phyloP scores from a whole-genome alignment of 1,140 invertebrate genomes.

The Heliconius nattereri region DNA sequence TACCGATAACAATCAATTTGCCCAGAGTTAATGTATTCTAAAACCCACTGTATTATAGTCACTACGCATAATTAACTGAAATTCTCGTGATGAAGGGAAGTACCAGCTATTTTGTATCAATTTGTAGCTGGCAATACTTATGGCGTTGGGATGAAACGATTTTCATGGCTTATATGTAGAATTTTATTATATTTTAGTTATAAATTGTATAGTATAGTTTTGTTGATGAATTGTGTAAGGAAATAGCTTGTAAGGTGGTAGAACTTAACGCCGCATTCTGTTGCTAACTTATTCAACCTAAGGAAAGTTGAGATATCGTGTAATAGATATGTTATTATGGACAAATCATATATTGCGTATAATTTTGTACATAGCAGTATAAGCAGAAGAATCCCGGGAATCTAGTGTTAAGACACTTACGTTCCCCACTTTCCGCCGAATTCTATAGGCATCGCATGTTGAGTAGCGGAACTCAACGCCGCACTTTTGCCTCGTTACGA shows the following conservation, averaged over 20 bases:
- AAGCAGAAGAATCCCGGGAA: no score
- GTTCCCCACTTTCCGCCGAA: no score
- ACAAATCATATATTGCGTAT: no score
- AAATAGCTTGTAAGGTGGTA: background rate
- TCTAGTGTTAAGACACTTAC: no score
- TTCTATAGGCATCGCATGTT: no score
- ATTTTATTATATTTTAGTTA: background rate
- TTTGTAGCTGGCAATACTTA: background rate
- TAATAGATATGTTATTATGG: no score
- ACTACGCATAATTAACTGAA: conserved; percentile 54
- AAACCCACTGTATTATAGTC: conserved; percentile 48
- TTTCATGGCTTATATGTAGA: background rate
- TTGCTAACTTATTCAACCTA: no score
- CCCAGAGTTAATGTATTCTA: conserved; percentile 43
- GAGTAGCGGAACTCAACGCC: no score
- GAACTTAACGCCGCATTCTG: no score
- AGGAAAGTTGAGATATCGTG: no score
- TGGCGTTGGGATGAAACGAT: background rate
- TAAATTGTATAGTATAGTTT: background rate
- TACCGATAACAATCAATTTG: conserved; percentile 43
- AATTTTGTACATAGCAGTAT: no score
- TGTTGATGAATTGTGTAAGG: background rate
- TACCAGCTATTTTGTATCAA: conserved; percentile 27
- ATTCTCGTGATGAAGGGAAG: conserved; percentile 23
- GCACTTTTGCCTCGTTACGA: no score